Conservation (phyloP, 2,888 invertebrate species). For the Mimachlamys varia region DNA sequence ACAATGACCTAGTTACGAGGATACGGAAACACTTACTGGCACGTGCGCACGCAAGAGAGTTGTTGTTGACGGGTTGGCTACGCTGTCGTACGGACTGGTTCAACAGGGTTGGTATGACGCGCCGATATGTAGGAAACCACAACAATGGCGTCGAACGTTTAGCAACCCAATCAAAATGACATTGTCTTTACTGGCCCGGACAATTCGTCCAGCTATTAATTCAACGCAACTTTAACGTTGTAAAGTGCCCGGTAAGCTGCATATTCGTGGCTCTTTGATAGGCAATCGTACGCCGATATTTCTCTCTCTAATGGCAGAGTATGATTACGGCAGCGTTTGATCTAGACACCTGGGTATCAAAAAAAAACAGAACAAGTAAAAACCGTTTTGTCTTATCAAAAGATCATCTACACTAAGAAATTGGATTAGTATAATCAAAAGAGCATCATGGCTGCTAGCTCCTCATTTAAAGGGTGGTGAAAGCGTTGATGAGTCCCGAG, state of each 20-base stretch:
- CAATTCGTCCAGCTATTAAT: neutral
- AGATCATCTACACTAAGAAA: neutral
- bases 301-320: neutral
- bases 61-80: neutral
- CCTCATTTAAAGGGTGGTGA: neutral
- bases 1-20: neutral
- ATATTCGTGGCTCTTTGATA: neutral
- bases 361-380: neutral
- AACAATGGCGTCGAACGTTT: neutral
- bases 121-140: neutral
- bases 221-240: neutral
- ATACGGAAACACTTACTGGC: neutral
- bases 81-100: neutral
- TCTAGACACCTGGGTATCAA: neutral
- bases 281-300: constrained; percentile 15
- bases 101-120: too few species aligned
- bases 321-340: neutral
- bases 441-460: neutral
- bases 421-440: constrained; percentile 18
- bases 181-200: neutral
- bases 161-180: neutral
- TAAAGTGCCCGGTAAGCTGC: neutral
- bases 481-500: neutral
- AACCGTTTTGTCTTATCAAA: neutral
- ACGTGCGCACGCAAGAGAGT: constrained; percentile 11